phyloP scores from a whole-genome alignment of 2,113 vertebrate species.

The Lophochroa leadbeateri region DNA sequence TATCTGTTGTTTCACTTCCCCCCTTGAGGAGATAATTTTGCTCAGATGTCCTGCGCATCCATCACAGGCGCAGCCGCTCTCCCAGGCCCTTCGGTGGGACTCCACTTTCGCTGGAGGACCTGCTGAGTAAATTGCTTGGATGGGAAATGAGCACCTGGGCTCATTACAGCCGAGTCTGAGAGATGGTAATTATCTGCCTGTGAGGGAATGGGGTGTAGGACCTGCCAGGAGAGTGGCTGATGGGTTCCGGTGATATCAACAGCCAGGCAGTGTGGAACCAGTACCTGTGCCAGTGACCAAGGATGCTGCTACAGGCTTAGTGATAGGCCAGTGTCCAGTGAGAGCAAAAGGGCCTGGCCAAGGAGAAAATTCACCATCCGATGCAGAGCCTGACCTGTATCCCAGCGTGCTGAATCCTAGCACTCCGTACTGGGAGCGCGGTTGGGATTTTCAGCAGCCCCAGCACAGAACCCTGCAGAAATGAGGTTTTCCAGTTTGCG shows the following conservation, averaged over 20 bases:
- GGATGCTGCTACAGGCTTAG: not conserved
- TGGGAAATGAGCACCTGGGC: conserved; percentile 53
- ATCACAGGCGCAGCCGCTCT: not conserved
- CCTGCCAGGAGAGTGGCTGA: not conserved
- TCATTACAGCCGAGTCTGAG: not conserved
- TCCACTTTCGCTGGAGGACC: not conserved
- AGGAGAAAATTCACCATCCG: not conserved
- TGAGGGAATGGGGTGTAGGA: not conserved
- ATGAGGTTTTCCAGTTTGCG: not conserved
- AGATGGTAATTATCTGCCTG: conserved; percentile 22
- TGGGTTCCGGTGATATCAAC: fast-evolving
- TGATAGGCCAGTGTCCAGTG: fast-evolving
- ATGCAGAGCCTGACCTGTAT: not conserved
- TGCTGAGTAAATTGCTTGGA: conserved; percentile 34
- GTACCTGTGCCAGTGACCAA: fast-evolving
- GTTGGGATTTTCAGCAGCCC: not conserved
- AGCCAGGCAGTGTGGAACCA: fast-evolving
- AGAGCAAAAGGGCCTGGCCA: not conserved
- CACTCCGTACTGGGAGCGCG: fast-evolving
- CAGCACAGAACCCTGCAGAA: not conserved
- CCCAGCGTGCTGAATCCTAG: not conserved
- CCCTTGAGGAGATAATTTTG: not conserved
- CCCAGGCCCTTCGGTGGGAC: not conserved
- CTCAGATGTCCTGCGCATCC: not conserved
- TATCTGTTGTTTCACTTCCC: not conserved